These are phyloP conservation scores for Sphaerophoria rueppellii DNA, from an alignment of 2,888 invertebrate genomes.

Conservation along the genomic window DNA sequence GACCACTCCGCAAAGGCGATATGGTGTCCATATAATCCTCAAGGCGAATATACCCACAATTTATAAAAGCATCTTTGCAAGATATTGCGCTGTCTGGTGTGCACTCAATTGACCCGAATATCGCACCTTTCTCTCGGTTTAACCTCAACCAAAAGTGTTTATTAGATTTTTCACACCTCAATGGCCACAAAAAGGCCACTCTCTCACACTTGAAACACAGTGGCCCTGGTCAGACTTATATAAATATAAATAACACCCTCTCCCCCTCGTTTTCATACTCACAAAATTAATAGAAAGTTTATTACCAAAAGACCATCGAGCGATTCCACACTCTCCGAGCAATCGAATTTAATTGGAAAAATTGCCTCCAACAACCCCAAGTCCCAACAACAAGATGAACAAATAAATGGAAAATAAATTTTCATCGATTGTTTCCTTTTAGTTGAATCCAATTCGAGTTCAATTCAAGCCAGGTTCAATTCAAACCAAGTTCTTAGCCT, in stretches of 20 bases:
- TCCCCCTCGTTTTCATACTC: neutral
- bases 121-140: conserved; percentile 70
- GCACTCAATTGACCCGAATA: conserved; percentile 72
- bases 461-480: neutral
- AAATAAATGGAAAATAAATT: conserved; percentile 66
- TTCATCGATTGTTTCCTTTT: conserved; percentile 55
- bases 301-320: conserved; percentile 46
- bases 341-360: conserved; percentile 72
- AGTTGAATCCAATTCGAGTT: conserved; percentile 6
- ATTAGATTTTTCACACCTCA: conserved; percentile 72
- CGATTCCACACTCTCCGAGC: conserved; percentile 15
- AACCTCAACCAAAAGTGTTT: conserved; percentile 69
- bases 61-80: conserved; percentile 28
- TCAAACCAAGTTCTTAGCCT: conserved; percentile 14
- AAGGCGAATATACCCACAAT: conserved; percentile 5
- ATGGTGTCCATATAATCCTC: neutral
- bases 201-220: conserved; percentile 28
- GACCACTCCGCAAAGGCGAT: neutral
- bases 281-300: conserved; percentile 47
- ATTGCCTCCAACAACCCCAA: conserved; percentile 27
- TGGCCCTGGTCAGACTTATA: conserved; percentile 27
- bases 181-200: conserved; percentile 54
- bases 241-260: conserved; percentile 2
- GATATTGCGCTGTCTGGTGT: conserved; percentile 49
- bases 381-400: conserved; percentile 44